phyloP scores from a whole-genome alignment of 2,113 vertebrate species.

The Leucosticte australis region DNA sequence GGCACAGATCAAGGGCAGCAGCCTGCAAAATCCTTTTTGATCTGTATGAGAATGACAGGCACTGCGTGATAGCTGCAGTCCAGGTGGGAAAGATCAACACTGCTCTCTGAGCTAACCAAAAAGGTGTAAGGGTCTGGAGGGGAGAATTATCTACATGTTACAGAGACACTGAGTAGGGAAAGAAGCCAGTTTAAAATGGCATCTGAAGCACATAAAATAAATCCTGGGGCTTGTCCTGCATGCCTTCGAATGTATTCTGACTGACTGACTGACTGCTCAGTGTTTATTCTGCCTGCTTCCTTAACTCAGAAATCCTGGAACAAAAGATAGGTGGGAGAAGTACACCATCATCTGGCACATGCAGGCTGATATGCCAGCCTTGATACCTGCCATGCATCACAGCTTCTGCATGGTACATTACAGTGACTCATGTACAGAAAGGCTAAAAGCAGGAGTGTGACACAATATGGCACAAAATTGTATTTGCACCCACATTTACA shows the following conservation, averaged over 20 bases:
- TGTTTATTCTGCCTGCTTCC: neutral
- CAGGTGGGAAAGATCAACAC: conserved; percentile 13
- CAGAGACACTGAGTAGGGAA: neutral
- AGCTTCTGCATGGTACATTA: neutral
- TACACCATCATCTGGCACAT: neutral
- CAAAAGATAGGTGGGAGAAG: neutral
- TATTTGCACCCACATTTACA: neutral
- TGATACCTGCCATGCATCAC: neutral
- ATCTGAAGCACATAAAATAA: neutral
- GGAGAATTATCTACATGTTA: neutral
- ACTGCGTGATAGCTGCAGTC: neutral
- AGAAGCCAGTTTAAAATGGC: neutral
- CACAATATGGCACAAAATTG: neutral
- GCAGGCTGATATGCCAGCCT: neutral
- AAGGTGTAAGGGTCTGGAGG: neutral
- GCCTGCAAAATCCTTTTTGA: conserved; percentile 30
- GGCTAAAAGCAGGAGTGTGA: neutral
- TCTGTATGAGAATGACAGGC: conserved; percentile 25
- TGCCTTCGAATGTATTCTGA: neutral
- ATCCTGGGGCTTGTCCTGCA: neutral
- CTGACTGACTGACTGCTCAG: neutral
- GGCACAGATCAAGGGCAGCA: conserved; percentile 1
- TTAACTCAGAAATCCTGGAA: neutral
- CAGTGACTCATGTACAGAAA: neutral
- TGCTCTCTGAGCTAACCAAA: neutral